These are phyloP conservation scores for Eriosoma lanigerum DNA, from an alignment of 1,140 invertebrate genomes.

Conservation along the genomic window DNA sequence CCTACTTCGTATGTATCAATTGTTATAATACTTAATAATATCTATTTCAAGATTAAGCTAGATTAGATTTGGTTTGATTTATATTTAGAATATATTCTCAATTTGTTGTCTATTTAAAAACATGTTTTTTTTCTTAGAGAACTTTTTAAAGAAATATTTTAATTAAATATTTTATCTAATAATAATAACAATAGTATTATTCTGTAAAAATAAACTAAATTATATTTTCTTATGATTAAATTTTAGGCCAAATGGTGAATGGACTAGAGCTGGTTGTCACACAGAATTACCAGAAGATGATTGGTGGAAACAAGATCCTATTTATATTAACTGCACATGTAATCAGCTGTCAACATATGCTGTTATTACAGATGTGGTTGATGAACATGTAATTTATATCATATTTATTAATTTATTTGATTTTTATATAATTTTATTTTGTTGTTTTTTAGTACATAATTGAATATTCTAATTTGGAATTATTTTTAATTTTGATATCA, in stretches of 20 bases:
- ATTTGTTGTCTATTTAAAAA: too few species aligned
- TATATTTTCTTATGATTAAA: too few species aligned
- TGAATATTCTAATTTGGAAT: slow-evolving; percentile 79
- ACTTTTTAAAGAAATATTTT: too few species aligned
- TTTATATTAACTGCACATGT: slow-evolving; percentile 91
- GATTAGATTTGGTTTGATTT: too few species aligned
- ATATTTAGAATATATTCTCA: too few species aligned
- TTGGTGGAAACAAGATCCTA: slow-evolving; percentile 56
- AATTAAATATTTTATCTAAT: too few species aligned
- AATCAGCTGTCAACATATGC: slow-evolving; percentile 90
- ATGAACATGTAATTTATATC: slow-evolving; percentile 69
- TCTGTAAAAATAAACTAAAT: too few species aligned
- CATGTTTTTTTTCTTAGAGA: too few species aligned
- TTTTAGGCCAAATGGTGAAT: slow-evolving; percentile 64
- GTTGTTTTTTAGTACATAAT: slow-evolving; percentile 68
- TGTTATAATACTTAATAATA: too few species aligned
- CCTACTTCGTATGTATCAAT: too few species aligned
- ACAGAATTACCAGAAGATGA: slow-evolving; percentile 67
- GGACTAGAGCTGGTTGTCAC: slow-evolving; percentile 86
- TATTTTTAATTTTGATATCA: slow-evolving; percentile 84
- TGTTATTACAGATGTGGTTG: slow-evolving; percentile 86
- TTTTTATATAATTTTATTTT: background rate
- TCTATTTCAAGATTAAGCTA: too few species aligned
- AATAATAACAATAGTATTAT: too few species aligned
- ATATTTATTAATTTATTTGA: background rate